Evolutionary conservation across 2,888 invertebrate species (phyloP).

Genomic region (Mallateleia sp.): DNA sequence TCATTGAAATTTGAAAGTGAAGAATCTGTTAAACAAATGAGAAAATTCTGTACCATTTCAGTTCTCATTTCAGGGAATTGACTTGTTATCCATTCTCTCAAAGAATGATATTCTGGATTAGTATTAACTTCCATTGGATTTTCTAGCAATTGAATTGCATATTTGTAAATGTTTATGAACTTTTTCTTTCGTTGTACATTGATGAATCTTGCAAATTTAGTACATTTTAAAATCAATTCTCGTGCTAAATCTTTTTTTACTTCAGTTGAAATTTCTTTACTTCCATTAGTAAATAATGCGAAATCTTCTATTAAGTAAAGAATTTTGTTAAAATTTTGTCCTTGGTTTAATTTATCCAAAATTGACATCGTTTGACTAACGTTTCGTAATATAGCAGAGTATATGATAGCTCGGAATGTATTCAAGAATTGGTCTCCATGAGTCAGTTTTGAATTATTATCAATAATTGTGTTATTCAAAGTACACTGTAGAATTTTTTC

Average conservation of each 20-base stretch:
- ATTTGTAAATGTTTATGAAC: slow-evolving; percentile 84
- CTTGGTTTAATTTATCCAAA: slow-evolving; percentile 77
- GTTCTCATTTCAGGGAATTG: slow-evolving; percentile 84
- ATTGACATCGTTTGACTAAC: slow-evolving; percentile 80
- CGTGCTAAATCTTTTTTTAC: slow-evolving; percentile 79
- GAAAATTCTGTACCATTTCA: slow-evolving; percentile 84
- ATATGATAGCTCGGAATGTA: slow-evolving; percentile 85
- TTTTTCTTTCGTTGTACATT: slow-evolving; percentile 80
- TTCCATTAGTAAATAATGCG: slow-evolving; percentile 82
- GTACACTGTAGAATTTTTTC: slow-evolving; percentile 77
- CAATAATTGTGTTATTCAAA: background rate
- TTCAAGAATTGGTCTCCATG: slow-evolving; percentile 88
- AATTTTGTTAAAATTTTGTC: slow-evolving; percentile 81
- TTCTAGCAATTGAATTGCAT: slow-evolving; percentile 81
- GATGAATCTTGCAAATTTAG: slow-evolving; percentile 70
- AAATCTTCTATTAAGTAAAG: slow-evolving; percentile 86
- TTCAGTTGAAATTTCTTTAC: slow-evolving; percentile 76
- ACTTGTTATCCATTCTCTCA: slow-evolving; percentile 85
- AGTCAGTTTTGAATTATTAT: slow-evolving; percentile 35
- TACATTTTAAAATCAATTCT: slow-evolving; percentile 82
- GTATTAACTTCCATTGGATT: slow-evolving; percentile 80
- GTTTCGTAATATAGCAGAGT: slow-evolving; percentile 83
- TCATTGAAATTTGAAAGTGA: slow-evolving; percentile 45
- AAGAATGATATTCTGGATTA: slow-evolving; percentile 56
- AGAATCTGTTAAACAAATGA: slow-evolving; percentile 83